Conservation (phyloP, 2,113 vertebrate genomes). For the Sterna hirundo region DNA sequence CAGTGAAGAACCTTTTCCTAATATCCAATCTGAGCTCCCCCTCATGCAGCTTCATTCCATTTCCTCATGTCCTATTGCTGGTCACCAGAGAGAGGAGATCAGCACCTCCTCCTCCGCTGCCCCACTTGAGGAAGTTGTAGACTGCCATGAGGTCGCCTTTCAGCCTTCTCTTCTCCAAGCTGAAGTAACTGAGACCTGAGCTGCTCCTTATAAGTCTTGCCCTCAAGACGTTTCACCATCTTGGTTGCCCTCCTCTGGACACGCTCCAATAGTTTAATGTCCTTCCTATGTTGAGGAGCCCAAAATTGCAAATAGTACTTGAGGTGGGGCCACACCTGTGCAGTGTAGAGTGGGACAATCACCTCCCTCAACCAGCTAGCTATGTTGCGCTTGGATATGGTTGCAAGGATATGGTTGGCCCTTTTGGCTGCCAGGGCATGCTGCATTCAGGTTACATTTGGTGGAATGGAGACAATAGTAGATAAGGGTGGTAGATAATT, state of each 20-base stretch:
- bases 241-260: not conserved
- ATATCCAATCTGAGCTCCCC: not conserved
- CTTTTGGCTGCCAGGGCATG: not conserved
- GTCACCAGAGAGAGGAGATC: not conserved
- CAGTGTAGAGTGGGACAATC: not conserved
- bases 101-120: not conserved
- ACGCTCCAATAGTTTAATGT: not conserved
- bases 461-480: not conserved
- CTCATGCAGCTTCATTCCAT: not conserved
- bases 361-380: not conserved
- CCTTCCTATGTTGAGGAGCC: not conserved
- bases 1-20: not conserved
- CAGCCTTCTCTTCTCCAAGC: not conserved
- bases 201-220: not conserved
- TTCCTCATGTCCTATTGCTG: not conserved
- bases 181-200: not conserved
- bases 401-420: not conserved
- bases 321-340: no score
- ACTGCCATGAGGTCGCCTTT: not conserved
- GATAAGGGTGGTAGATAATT: not conserved
- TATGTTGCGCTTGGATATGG: not conserved
- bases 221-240: not conserved
- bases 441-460: not conserved
- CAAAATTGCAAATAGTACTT: not conserved
- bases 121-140: not conserved